Conservation (phyloP, 2,888 invertebrate genomes). For the Itoplectis maculator region DNA sequence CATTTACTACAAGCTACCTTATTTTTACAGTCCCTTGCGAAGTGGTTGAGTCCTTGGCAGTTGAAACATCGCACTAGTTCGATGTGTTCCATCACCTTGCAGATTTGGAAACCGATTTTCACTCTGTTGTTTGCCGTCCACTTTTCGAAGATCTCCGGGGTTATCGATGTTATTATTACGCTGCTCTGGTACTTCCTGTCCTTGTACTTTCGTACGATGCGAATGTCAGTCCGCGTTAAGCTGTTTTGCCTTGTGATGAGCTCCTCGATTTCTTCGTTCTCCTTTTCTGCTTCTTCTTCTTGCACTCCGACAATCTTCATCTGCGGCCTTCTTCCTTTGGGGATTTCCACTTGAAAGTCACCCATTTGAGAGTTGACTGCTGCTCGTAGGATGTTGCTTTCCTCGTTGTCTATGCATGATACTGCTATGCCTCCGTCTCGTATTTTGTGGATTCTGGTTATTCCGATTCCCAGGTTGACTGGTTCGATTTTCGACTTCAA, state of each 20-base stretch:
- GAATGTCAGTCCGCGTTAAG: not conserved
- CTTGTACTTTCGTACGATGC: not conserved
- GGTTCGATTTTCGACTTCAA: too few species aligned
- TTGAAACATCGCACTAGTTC: not conserved
- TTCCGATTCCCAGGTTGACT: too few species aligned
- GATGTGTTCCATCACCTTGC: slow-evolving; percentile 6
- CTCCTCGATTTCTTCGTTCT: not conserved
- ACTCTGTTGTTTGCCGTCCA: not conserved
- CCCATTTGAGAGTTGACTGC: too few species aligned
- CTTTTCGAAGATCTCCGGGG: not conserved
- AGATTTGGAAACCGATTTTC: not conserved
- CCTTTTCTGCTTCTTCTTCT: not conserved
- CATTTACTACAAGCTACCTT: not conserved
- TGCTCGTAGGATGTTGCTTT: too few species aligned
- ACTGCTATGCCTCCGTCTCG: too few species aligned
- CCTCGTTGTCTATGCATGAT: too few species aligned
- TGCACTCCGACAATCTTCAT: slow-evolving; percentile 3
- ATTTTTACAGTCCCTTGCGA: slow-evolving; percentile 1
- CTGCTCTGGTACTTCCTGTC: not conserved
- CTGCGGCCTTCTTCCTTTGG: not conserved
- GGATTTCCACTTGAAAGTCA: not conserved
- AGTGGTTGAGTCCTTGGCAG: not conserved
- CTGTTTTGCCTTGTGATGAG: not conserved
- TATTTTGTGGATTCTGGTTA: too few species aligned
- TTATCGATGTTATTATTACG: not conserved